These are phyloP conservation scores for Silurus meridionalis DNA, from an alignment of 2,113 vertebrate species.

Conservation along the genomic window DNA sequence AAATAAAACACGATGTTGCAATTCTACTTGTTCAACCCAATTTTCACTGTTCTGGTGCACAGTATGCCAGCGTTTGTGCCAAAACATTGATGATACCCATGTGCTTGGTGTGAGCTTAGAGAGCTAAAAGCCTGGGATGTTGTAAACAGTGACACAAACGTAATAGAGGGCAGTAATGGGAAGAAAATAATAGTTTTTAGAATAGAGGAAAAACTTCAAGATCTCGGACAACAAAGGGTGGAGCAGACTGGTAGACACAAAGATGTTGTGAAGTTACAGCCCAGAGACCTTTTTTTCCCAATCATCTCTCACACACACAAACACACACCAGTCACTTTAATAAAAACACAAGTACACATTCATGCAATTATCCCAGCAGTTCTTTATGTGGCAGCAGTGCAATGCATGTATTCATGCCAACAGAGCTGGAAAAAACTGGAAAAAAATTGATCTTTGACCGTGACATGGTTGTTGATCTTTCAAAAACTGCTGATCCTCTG, in stretches of 20 bases:
- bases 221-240: neutral
- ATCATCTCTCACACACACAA: neutral
- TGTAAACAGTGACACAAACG: neutral
- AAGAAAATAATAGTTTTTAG: neutral
- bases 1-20: neutral
- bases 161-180: slow-evolving; percentile 2
- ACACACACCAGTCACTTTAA: neutral
- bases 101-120: neutral
- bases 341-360: neutral
- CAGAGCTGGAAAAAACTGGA: neutral
- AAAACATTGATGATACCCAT: neutral
- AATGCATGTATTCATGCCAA: neutral
- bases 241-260: neutral
- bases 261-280: neutral
- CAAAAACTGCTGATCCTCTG: neutral
- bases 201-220: neutral
- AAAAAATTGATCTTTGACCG: neutral
- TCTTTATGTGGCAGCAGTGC: neutral
- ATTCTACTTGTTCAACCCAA: neutral
- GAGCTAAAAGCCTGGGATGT: neutral
- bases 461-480: neutral
- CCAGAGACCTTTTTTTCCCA: neutral
- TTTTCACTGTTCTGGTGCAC: neutral
- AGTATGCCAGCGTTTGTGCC: neutral
- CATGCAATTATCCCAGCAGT: neutral